These are phyloP conservation scores for Crotalus viridis DNA, from an alignment of 2,113 vertebrate genomes.

Conservation along the genomic window DNA sequence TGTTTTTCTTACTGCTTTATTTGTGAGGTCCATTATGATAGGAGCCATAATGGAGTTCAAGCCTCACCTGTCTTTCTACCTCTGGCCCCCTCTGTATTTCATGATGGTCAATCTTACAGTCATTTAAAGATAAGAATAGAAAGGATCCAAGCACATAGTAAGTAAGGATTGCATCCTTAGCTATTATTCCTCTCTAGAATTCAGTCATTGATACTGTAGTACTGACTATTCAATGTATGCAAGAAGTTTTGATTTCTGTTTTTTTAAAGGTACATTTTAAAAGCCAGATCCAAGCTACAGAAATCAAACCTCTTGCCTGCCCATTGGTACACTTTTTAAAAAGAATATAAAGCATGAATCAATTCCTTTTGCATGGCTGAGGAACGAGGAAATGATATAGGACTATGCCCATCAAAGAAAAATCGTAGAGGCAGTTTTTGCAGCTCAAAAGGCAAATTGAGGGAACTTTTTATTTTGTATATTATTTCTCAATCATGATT, in stretches of 20 bases:
- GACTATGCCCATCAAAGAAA: not conserved
- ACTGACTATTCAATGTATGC: not conserved
- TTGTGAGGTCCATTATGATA: not conserved
- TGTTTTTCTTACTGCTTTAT: not conserved
- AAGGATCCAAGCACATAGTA: too few relatives aligned
- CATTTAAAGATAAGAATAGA: not conserved
- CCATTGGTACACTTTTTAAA: not conserved
- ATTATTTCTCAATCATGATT: not conserved
- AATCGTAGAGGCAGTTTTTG: not conserved
- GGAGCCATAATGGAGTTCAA: not conserved
- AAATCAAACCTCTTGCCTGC: not conserved
- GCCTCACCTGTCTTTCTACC: not conserved
- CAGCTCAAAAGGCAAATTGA: not conserved
- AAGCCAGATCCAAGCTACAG: not conserved
- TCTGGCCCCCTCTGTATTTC: not conserved
- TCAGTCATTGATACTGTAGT: not conserved
- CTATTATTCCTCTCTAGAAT: not conserved
- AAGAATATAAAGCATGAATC: not conserved
- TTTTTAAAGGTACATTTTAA: not conserved
- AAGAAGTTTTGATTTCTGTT: not conserved
- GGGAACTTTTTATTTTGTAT: not conserved
- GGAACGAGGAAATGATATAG: not conserved
- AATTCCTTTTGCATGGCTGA: not conserved
- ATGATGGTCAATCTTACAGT: not conserved
- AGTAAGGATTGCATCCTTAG: not conserved